Base-by-base conservation (phyloP, 2,888 invertebrate genomes). In the Oeneis ivallda region DNA sequence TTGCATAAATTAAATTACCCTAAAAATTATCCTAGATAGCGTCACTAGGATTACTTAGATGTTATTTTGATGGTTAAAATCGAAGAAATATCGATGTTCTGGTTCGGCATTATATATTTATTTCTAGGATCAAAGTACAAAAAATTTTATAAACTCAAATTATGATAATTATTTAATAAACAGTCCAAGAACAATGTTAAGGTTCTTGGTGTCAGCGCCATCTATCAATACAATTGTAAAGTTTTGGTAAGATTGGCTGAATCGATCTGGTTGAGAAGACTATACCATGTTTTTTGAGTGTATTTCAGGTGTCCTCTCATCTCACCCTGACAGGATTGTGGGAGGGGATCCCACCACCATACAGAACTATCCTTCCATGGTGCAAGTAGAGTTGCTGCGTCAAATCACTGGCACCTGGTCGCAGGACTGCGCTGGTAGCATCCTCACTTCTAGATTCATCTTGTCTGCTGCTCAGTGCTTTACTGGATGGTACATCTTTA, bases 391-490 rank as follows among this genome's bases (percentile, higher is more conserved):
- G 4, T 67, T 32, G 53, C 32, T 65, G 1, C 67, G 68, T 4
- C 6, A 71, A 1, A 69, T 69, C 52, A 65, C 70, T 4, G 71
- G 69, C 0, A 17, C 65, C 9, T 84, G 83, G 83, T 17, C 62
- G 1, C 83, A 83, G 67, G 65, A 68, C 10, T 83, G 81, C 61
- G 84, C 74, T 3, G 81, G 72, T 26, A 82, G 62, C 68, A 78
- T 84, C 61, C 69, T 85, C 2, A 83, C 74, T 15, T 67, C 74
- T 10, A 57, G 56, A 56, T 76, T 72, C 45, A 50, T 83, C 0
- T 13, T 84, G 15, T 77, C 81, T 2, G 82, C 82, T 17, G 83
- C 82, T 0, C 79, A 82, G 37, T 83, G 83, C 68, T 79, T 78
- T 37, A 50, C 17, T 11, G 80, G 75, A 63, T 2, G 45, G 79